phyloP scores from a whole-genome alignment of 1,140 invertebrate species.

The Listronotus bonariensis region DNA sequence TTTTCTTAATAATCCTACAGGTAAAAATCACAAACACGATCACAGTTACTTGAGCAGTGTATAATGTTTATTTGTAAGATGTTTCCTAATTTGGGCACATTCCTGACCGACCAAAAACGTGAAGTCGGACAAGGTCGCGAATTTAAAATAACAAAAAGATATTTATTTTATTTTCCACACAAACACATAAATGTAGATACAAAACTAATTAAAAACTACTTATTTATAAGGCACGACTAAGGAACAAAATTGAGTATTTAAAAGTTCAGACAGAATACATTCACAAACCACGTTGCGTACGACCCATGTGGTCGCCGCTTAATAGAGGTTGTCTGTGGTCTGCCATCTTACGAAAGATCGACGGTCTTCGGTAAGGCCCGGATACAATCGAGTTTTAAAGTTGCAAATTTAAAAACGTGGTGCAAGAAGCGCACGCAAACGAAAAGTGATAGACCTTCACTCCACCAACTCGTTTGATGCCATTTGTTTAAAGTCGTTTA shows the following conservation, averaged over 20 bases:
- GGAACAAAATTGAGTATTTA: slow-evolving; percentile 24
- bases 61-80: slow-evolving; percentile 1
- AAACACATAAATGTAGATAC: neutral
- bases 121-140: slow-evolving; percentile 16
- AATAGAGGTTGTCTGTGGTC: slow-evolving; percentile 42
- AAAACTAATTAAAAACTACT: neutral
- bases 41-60: slow-evolving; percentile 28
- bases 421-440: slow-evolving; percentile 3
- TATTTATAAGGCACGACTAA: slow-evolving; percentile 17
- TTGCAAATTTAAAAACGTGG: slow-evolving; percentile 7
- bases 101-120: slow-evolving; percentile 1
- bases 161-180: neutral
- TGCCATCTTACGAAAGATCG: slow-evolving; percentile 50
- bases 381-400: slow-evolving; percentile 12
- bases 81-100: slow-evolving; percentile 31
- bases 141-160: slow-evolving; percentile 7
- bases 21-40: slow-evolving; percentile 31
- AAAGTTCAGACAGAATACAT: slow-evolving; percentile 4
- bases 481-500: neutral
- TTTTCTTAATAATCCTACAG: neutral
- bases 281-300: slow-evolving; percentile 50
- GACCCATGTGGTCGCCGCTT: slow-evolving; percentile 55
- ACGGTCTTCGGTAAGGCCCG: slow-evolving; percentile 16
- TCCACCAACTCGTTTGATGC: no score
- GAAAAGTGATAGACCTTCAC: neutral